Evolutionary conservation across 35 echinoderm and acorn worm species (phyloP), one percentile per base, ranked within the genome.

Genomic region (Chiridota heheva): DNA sequence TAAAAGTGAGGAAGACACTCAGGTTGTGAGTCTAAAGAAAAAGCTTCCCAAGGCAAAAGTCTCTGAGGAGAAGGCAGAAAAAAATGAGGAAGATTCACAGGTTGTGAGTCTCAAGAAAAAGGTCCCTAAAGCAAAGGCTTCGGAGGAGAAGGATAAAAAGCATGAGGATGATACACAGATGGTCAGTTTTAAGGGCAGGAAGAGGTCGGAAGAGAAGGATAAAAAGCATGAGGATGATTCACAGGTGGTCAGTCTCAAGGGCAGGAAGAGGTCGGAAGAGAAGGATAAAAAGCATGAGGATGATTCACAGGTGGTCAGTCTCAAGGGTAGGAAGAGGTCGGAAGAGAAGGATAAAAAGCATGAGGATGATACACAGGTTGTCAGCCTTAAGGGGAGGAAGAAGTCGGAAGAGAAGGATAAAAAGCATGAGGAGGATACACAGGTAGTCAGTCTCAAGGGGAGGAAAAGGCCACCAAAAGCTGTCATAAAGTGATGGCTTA

Each of bases 71-170:
- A 40, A 2, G 5, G 28, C 37, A 7, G 36, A 24, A 42, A 43
- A 71, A 42, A 71, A 71, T 71, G 37, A 43, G 44, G 72, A 55
- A 76, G 48, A 76, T 76, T 43, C 72, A 27, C 26, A 4, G 72
- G 27, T 26, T 53, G 26, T 76, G 72, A 76, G 72, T 76, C 72
- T 53, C 29, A 12, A 49, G 44, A 53, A 53, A 76, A 38, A 43
- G 72, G 44, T 49, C 57, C 57, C 57, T 76, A 30, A 38, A 76
- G 72, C 72, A 76, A 76, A 53, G 48, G 16, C 41, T 46, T 38
- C 72, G 13, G 57, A 76, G 48, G 44, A 49, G 33, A 53, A 20
- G 20, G 46, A 43, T n/a, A 26, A n/a, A 17, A 22, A 53, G 22
- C 39, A 36, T 27, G 39, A 49, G 44, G 72, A 39, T 33, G 12